phyloP scores from a whole-genome alignment of 2,888 invertebrate species.

The Lordiphosa andalusiaca region DNA sequence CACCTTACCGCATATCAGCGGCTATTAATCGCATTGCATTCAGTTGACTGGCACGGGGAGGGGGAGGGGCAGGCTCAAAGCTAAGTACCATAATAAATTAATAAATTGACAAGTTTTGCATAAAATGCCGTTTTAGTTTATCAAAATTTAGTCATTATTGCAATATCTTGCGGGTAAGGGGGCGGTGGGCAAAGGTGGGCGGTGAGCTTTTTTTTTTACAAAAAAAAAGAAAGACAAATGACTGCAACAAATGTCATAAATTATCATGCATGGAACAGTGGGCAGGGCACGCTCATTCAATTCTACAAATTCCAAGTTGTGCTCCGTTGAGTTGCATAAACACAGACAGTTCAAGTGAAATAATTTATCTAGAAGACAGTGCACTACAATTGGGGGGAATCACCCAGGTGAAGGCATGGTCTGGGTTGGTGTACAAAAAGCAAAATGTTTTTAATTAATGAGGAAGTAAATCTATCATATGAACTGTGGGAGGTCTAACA shows the following conservation, averaged over 20 bases:
- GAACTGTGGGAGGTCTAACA: too few species aligned
- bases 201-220: conserved; percentile 11
- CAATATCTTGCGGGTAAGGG: conserved; percentile 5
- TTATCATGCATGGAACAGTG: conserved; percentile 8
- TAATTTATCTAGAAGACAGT: too few species aligned
- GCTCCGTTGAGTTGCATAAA: conserved; percentile 20
- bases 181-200: conserved; percentile 14
- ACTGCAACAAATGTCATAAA: conserved; percentile 36
- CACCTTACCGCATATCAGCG: conserved; percentile 49
- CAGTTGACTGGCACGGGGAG: conserved; percentile 54
- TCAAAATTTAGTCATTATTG: conserved; percentile 63
- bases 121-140: conserved; percentile 61
- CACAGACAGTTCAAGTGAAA: neutral
- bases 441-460: too few species aligned
- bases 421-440: too few species aligned
- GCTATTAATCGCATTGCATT: conserved; percentile 66
- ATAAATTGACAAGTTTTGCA: conserved; percentile 69
- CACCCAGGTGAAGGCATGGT: too few species aligned
- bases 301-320: conserved; percentile 15
- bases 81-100: conserved; percentile 65
- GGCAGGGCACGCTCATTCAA: neutral
- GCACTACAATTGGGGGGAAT: too few species aligned
- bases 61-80: conserved; percentile 15
- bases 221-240: conserved; percentile 43
- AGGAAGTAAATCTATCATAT: too few species aligned